phyloP scores from a whole-genome alignment of 92 coral and sea anemone genomes.

The Actinostola sp. region DNA sequence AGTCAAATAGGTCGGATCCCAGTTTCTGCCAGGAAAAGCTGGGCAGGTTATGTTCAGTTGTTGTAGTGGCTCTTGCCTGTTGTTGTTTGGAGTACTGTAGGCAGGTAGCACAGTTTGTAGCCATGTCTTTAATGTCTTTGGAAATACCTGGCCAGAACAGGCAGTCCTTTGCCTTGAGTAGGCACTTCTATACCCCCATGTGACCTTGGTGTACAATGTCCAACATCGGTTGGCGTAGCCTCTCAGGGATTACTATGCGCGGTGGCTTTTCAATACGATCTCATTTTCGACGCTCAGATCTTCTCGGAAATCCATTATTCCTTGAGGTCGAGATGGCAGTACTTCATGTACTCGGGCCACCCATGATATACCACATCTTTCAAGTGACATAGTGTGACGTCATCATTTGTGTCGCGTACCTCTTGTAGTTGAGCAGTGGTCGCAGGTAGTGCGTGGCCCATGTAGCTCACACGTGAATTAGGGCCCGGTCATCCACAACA shows the following conservation, averaged over 20 bases:
- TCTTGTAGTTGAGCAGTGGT: constrained; percentile 42
- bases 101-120: constrained; percentile 41
- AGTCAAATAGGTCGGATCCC: constrained; percentile 40
- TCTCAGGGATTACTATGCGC: constrained; percentile 41
- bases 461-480: constrained; percentile 48
- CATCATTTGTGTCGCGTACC: constrained; percentile 34
- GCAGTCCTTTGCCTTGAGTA: constrained; percentile 61
- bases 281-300: constrained; percentile 61
- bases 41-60: constrained; percentile 42
- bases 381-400: constrained; percentile 26
- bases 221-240: constrained; percentile 59
- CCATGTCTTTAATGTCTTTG: too few species aligned
- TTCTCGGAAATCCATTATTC: constrained; percentile 57
- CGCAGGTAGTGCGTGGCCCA: constrained; percentile 43
- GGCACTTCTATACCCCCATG: constrained; percentile 55
- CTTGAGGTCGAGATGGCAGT: constrained; percentile 44
- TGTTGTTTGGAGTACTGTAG: constrained; percentile 46
- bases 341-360: constrained; percentile 42
- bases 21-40: constrained; percentile 53
- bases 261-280: constrained; percentile 46
- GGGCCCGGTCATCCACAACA: constrained; percentile 55
- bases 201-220: constrained; percentile 63
- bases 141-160: constrained; percentile 46
- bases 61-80: constrained; percentile 34
- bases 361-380: constrained; percentile 59